phyloP scores from a whole-genome alignment of 2,797 vertebrate species.

The Sebastes steindachneri region DNA sequence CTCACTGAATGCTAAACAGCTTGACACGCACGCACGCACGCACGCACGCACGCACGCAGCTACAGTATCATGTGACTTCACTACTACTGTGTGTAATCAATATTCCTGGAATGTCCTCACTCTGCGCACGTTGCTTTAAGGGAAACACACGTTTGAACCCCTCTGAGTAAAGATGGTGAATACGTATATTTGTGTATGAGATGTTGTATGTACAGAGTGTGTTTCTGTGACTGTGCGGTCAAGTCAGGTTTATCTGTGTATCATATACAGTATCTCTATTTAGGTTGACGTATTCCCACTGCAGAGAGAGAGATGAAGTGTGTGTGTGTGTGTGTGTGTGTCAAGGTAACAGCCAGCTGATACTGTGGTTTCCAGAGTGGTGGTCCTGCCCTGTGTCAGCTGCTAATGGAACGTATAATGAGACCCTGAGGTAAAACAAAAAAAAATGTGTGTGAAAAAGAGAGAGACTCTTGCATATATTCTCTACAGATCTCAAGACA shows the following conservation, averaged over 20 bases:
- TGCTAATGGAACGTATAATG: no score
- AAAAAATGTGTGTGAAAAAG: no score
- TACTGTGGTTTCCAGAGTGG: slow-evolving; percentile 26
- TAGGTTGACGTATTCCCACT: no score
- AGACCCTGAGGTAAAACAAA: no score
- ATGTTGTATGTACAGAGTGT: not conserved
- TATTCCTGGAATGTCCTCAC: not conserved
- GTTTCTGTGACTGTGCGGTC: not conserved
- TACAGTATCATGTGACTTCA: not conserved
- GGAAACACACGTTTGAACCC: not conserved
- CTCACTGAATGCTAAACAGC: slow-evolving; percentile 46
- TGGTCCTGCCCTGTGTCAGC: not conserved
- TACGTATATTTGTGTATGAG: not conserved
- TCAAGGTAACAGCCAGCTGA: no score
- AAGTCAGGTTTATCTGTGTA: not conserved
- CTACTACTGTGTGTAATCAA: slow-evolving; percentile 16
- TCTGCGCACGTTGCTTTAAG: not conserved
- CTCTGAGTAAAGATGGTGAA: not conserved
- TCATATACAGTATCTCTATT: not conserved
- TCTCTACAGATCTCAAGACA: no score
- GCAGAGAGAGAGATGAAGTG: no score
- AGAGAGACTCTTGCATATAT: no score
- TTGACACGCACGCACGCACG: not conserved
- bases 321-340: no score
- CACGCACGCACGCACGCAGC: not conserved